Evolutionary conservation across 2,888 invertebrate genomes (phyloP), one percentile per base, ranked within the genome.

Genomic region (Sinodicranocentrus sp.): DNA sequence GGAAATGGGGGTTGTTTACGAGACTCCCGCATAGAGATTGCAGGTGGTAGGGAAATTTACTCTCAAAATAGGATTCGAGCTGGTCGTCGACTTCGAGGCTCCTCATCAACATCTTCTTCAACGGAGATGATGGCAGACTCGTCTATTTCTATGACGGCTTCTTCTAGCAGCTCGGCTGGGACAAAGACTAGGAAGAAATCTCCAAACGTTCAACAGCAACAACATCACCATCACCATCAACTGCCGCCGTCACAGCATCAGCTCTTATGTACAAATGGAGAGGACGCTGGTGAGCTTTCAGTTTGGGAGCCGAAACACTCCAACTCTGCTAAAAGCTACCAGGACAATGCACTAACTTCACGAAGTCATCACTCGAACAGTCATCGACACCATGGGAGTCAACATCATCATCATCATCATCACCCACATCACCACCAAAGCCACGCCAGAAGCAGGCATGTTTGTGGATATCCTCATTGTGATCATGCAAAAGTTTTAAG

Each of bases 21-120:
- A 39, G 89, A 89, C 82, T 88, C 89, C 25, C 86, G 89, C 90
- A 94, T 94, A 89, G 94, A 94, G 91, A 94, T 94, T 89, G 96
- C 96, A 76, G 96, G 96, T 88, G 96, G 96, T 84, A 93, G 95
- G 82, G 96, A 96, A 91, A 93, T 96, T 86, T 95, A 94, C 91
- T 95, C 95, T 52, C 95, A 95, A 91, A 95, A 95, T 90, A 92
- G 95, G 89, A 94, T 94, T 89, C 95, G 95, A 91, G 95, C 95
- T 72, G 93, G 94, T 72, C 92, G 95, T 88, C 65, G 88, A 52
- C 85, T 86, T 15, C 65, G 87, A 67, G 88, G 88, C 26, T 80
- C 80, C 44, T 83, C 85, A 28, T 80, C 78, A 43, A 70, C 78
- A 6, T 82, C 83, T 1, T 79, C 85, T 1, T 71, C 63, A 19